Base-by-base conservation (phyloP, 2,888 invertebrate species). In the Colostygia pectinataria region DNA sequence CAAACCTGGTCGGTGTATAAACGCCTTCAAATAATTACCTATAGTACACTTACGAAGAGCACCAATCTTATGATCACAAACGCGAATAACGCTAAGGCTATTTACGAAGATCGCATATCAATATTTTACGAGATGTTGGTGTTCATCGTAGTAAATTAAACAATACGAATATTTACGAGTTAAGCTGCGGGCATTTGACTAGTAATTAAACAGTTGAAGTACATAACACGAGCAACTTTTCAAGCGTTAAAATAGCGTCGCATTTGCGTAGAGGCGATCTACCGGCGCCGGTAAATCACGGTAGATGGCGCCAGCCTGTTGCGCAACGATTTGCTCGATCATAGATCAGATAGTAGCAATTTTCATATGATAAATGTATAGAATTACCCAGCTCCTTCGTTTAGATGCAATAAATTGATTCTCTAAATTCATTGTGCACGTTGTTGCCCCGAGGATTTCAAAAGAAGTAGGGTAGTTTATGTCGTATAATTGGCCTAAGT, bases 291-390 rank as follows among this genome's bases (percentile, higher is more conserved):
- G 41, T 52, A 46, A 45, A 46, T 46, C 85, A 81, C 83, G 71
- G 64, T 80, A 83, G 83, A 83, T 82, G 87, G 85, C 86, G 88
- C 86, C 88, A 74, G 62, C 41, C 64, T 55, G 42, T 49, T 50
- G 53, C 49, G 55, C 56, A 48, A 50, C 32, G 6, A 6, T 20
- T 4, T 33, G 32, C 29, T 51, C 59, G 61, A 65, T 63, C 68
- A 67, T 52, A 69, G 69, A 71, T 69, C 59, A 67, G 65, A 63
- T 67, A 47, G 52, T 36, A 3, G 50, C 54, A 63, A 66, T 63
- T 63, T 51, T 52, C 43, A 29, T 37, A 51, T 27, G 47, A 50
- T 36, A 40, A 40, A n/a, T n/a, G n/a, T 40, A 24, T 28, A 13
- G 12, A 24, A 15, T 2, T 34, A 42, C 25, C 24, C 12, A 14